Base-by-base conservation (phyloP, 92 coral and sea anemone species). In the Blastomussa wellsi region DNA sequence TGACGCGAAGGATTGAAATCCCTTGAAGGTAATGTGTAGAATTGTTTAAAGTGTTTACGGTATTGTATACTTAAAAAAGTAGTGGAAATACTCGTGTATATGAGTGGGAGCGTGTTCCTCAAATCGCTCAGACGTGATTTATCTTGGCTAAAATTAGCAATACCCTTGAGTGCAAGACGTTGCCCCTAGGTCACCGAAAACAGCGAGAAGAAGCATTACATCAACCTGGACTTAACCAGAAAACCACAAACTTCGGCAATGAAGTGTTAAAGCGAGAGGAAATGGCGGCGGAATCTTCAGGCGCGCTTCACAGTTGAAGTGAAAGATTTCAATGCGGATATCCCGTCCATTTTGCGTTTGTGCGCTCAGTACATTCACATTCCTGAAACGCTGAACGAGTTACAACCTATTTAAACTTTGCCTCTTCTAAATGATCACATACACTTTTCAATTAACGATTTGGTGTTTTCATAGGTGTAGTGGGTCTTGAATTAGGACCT, bases 131-230 rank as follows among this genome's bases (percentile, higher is more conserved):
- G 75, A 17, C 44, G 75, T 38, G 75, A 70, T 70, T 70, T 47
- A 70, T 70, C 75, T 70, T 7, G 75, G 51, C 86, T 82, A 71
- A 82, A 82, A 71, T 82, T 82, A 82, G 86, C 67, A 81, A 31
- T 82, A 51, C 69, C 68, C 69, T 71, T 71, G 75, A 70, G 47
- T 70, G 75, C 75, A 13, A 74, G 20, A 24, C 29, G 22, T 8
- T 74, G 87, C 80, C 80, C 87, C 37, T 74, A 39, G 87, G 87
- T 83, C 87, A 83, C 31, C n/a, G 16, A 59, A 24, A 82, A 74
- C 74, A 62, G 62, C 74, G 9, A 70, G 67, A 52, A 53, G 78
- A 52, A 82, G 52, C 70, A 52, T 74, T 38, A 38, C 60, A 59
- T 42, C 72, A 57, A 33, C 42, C 44, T 83, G 37, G 33, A 74